phyloP scores from a whole-genome alignment of 2,888 invertebrate species.

The Napeogenes inachia region DNA sequence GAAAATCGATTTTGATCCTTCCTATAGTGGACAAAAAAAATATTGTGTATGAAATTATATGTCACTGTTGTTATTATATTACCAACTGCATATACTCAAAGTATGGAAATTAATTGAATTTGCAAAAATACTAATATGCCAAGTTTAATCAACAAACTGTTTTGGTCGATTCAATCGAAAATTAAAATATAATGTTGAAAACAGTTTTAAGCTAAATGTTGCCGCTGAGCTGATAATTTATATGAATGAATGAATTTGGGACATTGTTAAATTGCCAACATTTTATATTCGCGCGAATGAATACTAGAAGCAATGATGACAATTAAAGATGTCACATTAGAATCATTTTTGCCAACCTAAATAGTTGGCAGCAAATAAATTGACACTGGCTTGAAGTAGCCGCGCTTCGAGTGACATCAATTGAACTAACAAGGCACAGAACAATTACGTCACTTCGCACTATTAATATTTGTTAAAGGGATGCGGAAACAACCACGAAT shows the following conservation, averaged over 20 bases:
- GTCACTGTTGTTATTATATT: too few species aligned
- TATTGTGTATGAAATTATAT: too few species aligned
- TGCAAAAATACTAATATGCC: too few species aligned
- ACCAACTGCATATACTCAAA: too few species aligned
- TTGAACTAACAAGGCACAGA: neutral
- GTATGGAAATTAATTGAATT: too few species aligned
- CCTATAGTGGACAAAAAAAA: too few species aligned
- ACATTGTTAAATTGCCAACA: neutral
- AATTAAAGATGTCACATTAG: neutral
- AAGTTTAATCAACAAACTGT: too few species aligned
- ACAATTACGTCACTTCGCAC: neutral
- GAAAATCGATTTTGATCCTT: too few species aligned
- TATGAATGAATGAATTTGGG: neutral
- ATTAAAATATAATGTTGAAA: too few species aligned
- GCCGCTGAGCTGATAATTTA: too few species aligned
- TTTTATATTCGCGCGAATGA: neutral
- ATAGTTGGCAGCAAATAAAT: neutral
- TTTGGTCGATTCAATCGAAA: too few species aligned
- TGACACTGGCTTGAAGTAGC: constrained; percentile 13
- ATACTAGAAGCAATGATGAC: neutral
- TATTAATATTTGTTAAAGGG: constrained; percentile 4
- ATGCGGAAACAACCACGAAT: neutral
- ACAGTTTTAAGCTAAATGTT: too few species aligned
- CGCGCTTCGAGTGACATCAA: constrained; percentile 11
- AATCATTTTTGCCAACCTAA: constrained; percentile 5